Base-by-base conservation (phyloP, 2,113 vertebrate genomes). In the Peromyscus leucopus region DNA sequence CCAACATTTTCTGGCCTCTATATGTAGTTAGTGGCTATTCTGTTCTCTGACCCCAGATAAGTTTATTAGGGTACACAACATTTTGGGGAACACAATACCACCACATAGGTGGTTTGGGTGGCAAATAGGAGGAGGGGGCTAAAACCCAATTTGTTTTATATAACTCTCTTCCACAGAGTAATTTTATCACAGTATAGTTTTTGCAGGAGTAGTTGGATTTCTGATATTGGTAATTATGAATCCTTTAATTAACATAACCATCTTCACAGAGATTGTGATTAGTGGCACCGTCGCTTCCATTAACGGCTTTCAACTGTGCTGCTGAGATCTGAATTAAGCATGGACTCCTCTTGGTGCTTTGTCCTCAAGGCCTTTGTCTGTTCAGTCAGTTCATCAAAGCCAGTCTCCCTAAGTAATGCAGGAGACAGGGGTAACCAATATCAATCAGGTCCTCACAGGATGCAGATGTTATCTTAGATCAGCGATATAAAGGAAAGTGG, bases 61-160 rank as follows among this genome's bases (percentile, higher is more conserved):
- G 46, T 48, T 7, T 48, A 48, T 48, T 48, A 48, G 4, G 46
- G 46, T 48, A 7, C 7, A 48, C 46, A 48, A 48, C 7, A 48
- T 48, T 48, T 48, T 48, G 46, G 46, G 46, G 46, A 48, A 48
- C 46, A 48, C 46, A 48, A 48, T 48, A 48, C 46, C 46, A 48
- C 46, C 46, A 48, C 46, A 48, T 48, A 48, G 46, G 15, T 55
- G 26, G 4, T 31, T 46, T 90, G 33, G 24, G 3, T 80, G 57
- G 11, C 0, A 5, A 36, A 6, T 1, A 1, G n/a, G 55, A 21
- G 17, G 13, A 7, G 17, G 11, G 59, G 11, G 59, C 4, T 88
- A 59, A 72, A 57, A 6, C 87, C 46, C 12, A 46, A 1, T 24
- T 48, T 9, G 31, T 63, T 31, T 31, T 28, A 22, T 33, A 22